Evolutionary conservation across 2,113 vertebrate species (phyloP), one percentile per base, ranked within the genome.

Genomic region (Casuarius casuarius): DNA sequence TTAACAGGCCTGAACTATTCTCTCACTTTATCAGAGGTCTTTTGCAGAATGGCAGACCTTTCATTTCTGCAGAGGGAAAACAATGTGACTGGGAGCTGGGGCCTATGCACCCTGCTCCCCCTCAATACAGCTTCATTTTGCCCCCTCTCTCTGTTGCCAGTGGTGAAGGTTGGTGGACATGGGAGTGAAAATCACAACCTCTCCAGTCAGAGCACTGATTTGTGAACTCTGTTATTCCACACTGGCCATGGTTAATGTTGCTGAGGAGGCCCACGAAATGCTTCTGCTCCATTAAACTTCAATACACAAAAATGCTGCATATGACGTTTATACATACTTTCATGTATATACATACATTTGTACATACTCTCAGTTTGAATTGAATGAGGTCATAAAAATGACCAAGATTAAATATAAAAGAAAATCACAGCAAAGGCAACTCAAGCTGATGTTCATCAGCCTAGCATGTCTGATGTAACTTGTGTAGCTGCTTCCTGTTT

Each of bases 401-500:
- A 52, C 66, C 10, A 88, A 56, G 33, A 84, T 85, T 80, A 81
- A 86, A 49, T 70, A 72, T 79, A 62, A 94, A 93, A 94, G 33
- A 35, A 92, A 90, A 76, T 72, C n/a, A 87, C 46, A 88, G 59
- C 44, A 83, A 91, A 92, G 54, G 38, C 65, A 85, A 59, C 38
- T 63, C 67, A 58, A n/a, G 58, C 28, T 85, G 54, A 74, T 71
- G 17, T 23, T 94, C 77, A 70, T 52, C 89, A 94, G 46, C 29
- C 35, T 68, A 66, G 25, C 28, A 70, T 48, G 18, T 26, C 74
- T 42, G 49, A 4, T 83, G 68, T 46, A 77, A 63, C 31, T 33
- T 92, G 56, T 82, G 80, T 58, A 71, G 51, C 72, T 84, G n/a
- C 68, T 94, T 61, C 59, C 9, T 80, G 26, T 92, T 94, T 94